These are phyloP conservation scores for Hermaeophaga mercurialis DNA, from an alignment of 2,888 invertebrate species.

Conservation along the genomic window DNA sequence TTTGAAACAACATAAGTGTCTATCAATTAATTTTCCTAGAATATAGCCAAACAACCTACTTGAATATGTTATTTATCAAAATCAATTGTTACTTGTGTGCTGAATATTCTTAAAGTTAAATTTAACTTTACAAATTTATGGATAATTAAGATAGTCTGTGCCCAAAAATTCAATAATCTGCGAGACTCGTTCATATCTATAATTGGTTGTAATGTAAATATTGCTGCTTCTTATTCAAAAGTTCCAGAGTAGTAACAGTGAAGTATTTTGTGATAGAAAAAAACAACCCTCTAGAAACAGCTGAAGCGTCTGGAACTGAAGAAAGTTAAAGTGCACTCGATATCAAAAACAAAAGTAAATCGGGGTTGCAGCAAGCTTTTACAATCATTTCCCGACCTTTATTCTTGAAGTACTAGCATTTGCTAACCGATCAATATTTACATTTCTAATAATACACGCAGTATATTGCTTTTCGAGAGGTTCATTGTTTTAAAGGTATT, in stretches of 20 bases:
- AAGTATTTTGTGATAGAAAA: not conserved
- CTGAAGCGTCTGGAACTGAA: constrained; percentile 26
- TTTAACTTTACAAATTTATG: no score
- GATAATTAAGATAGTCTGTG: no score
- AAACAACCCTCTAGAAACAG: constrained; percentile 13
- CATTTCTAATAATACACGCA: constrained; percentile 39
- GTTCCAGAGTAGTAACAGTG: constrained; percentile 7
- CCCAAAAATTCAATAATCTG: no score
- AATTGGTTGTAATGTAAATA: no score
- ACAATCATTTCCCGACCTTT: constrained; percentile 33
- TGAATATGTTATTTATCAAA: no score
- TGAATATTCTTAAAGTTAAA: no score
- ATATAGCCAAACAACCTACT: no score
- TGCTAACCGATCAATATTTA: constrained; percentile 53
- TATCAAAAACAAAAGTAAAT: constrained; percentile 35
- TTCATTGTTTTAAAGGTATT: constrained; percentile 40
- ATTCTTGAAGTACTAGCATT: constrained; percentile 36
- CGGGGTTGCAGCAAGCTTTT: constrained; percentile 35
- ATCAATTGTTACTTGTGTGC: no score
- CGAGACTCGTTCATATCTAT: no score
- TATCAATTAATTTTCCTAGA: no score
- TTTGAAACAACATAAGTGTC: no score
- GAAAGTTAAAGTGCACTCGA: constrained; percentile 33
- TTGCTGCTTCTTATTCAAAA: no score
- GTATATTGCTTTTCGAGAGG: constrained; percentile 33